These are phyloP conservation scores for Entomobrya proxima DNA, from an alignment of 2,888 invertebrate genomes.

Conservation along the genomic window DNA sequence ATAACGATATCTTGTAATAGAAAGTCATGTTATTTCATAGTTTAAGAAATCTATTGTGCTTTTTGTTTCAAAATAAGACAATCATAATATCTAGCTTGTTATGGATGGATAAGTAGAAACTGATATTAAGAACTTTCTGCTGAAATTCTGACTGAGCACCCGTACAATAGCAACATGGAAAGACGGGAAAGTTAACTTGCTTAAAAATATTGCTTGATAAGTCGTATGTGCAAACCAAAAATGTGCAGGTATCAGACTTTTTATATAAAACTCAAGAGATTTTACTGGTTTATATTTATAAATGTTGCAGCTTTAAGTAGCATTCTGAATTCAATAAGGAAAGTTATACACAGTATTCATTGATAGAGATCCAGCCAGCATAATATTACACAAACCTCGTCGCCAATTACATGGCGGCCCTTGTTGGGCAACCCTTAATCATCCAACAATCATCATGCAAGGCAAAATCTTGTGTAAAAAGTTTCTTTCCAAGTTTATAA, in stretches of 20 bases:
- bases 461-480: neutral
- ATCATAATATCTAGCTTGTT: slow-evolving; percentile 37
- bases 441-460: slow-evolving; percentile 41
- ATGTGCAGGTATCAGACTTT: too few relatives aligned
- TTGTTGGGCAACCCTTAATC: slow-evolving; percentile 65
- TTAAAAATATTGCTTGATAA: too few relatives aligned
- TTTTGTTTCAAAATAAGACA: slow-evolving; percentile 21
- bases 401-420: slow-evolving; percentile 61
- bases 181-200: too few relatives aligned
- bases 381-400: slow-evolving; percentile 44
- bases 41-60: neutral
- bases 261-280: too few relatives aligned
- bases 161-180: too few relatives aligned
- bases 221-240: too few relatives aligned
- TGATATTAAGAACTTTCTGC: neutral
- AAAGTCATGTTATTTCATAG: slow-evolving; percentile 55
- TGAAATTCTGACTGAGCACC: too few relatives aligned
- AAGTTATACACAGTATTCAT: neutral
- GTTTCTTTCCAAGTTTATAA: neutral
- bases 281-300: too few relatives aligned
- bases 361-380: neutral
- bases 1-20: slow-evolving; percentile 7
- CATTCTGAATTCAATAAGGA: too few relatives aligned
- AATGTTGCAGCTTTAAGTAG: too few relatives aligned
- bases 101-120: slow-evolving; percentile 39